Conservation (phyloP, 1,140 invertebrate species). For the Vanessa atalanta region DNA sequence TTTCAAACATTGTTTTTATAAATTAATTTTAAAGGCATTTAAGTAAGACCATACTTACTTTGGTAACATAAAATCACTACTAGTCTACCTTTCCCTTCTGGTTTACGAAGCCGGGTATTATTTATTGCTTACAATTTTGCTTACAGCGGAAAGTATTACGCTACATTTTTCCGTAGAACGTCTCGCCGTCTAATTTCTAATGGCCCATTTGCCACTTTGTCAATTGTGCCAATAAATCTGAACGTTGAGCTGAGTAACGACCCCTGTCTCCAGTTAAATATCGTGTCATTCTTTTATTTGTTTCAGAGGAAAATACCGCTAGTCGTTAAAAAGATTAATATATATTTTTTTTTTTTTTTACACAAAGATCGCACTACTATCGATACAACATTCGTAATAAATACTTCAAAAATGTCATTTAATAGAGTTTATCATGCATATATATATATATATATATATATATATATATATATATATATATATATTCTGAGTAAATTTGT, state of each 20-base stretch:
- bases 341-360: neutral
- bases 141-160: slow-evolving; percentile 69
- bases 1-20: no score
- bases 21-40: no score
- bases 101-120: slow-evolving; percentile 43
- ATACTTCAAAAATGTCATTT: no score
- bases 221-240: slow-evolving; percentile 76
- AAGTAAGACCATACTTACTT: no score
- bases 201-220: slow-evolving; percentile 79
- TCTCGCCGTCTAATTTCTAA: slow-evolving; percentile 75
- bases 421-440: no score
- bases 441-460: no score
- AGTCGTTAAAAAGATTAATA: neutral
- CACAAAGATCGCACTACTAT: neutral
- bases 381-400: no score
- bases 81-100: neutral
- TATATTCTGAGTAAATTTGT: no score
- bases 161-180: slow-evolving; percentile 69
- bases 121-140: slow-evolving; percentile 75
- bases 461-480: no score
- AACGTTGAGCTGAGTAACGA: slow-evolving; percentile 38
- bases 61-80: no score
- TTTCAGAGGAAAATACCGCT: slow-evolving; percentile 12
- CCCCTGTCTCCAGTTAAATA: slow-evolving; percentile 41
- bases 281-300: slow-evolving; percentile 46